Percentiles rank a stretch among this genome's conserved stretches.
Evolutionary conservation across 1,140 invertebrate genomes (phyloP).

Genomic region (Leptinotarsa lineolata): DNA sequence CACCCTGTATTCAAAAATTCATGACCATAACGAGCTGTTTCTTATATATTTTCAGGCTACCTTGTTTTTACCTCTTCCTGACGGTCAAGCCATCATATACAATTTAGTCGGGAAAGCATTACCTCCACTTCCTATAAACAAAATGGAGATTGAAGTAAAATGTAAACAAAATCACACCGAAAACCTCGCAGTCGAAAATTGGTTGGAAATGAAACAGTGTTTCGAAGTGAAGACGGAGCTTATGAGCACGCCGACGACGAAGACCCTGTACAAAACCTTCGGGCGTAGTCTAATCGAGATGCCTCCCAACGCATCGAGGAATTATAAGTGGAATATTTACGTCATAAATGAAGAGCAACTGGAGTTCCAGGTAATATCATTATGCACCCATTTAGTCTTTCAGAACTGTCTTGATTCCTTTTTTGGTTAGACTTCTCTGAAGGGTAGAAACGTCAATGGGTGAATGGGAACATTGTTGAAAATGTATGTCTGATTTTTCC

Average conservation of each 20-base stretch:
- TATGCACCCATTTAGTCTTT: background rate
- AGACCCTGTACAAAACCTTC: slow-evolving; percentile 39
- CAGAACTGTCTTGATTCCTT: background rate
- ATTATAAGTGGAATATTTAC: slow-evolving; percentile 44
- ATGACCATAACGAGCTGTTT: background rate
- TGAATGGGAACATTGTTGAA: no score
- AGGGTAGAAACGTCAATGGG: no score
- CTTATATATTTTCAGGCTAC: slow-evolving; percentile 34
- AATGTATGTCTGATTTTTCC: no score
- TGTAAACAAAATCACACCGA: slow-evolving; percentile 40
- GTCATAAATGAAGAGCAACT: slow-evolving; percentile 41
- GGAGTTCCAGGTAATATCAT: slow-evolving; percentile 36
- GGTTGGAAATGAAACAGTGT: slow-evolving; percentile 39
- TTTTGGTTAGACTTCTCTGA: background rate
- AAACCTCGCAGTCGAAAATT: slow-evolving; percentile 37
- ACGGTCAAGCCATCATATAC: slow-evolving; percentile 37
- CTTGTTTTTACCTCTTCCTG: slow-evolving; percentile 34
- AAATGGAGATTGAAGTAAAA: slow-evolving; percentile 36
- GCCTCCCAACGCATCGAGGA: slow-evolving; percentile 24
- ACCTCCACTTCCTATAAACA: slow-evolving; percentile 31
- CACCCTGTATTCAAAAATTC: background rate
- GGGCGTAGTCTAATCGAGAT: slow-evolving; percentile 39
- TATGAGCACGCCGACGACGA: slow-evolving; percentile 26
- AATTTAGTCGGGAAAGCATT: slow-evolving; percentile 34
- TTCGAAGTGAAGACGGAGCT: slow-evolving; percentile 41